Evolutionary conservation across 1,140 invertebrate genomes (phyloP), one percentile per base, ranked within the genome.

Genomic region (Sarcophaga bullata): DNA sequence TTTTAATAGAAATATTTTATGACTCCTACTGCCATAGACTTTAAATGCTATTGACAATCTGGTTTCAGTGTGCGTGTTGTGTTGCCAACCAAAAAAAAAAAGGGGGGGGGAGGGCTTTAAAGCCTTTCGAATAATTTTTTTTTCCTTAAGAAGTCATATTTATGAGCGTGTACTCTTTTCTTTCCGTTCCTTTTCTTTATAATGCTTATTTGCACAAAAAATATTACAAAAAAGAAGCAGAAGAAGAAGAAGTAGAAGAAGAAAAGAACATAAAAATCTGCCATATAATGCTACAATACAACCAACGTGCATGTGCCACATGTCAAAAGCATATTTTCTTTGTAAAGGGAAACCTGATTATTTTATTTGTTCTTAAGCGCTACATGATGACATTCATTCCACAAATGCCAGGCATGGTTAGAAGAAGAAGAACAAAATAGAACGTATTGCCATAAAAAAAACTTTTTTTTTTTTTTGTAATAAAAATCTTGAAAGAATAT

Each of bases 311-410:
- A 17, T 68, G 62, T 68, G 62, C 6, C 62, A 68, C 62, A 68
- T 68, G 62, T 25, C 62, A 68, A 68, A 68, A 68, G 17, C 17
- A 68, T 68, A 68, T 68, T 68, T 68, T 68, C 25, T 25, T 19
- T 68, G 62, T 68, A 17, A 19, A 37, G 7, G 6, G 17, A 68
- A 68, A 68, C 62, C 62, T 19, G 62, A 68, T 68, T 68, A 68
- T 68, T 7, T 68, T 19, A 68, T 68, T 68, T 68, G 62, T 68
- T 15, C 19, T 19, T 10, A 17, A 8, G 62, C n/a, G 15, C 7
- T 58, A 3, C n/a, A n/a, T 58, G 13, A 58, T 58, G 54, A n/a
- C 54, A 58, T 58, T n/a, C 13, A 58, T n/a, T n/a, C 15, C 54
- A n/a, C 54, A 52, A 10, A 25, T 2, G 62, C 6, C 3, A 68